Conservation (phyloP, 2,113 vertebrate genomes). For the Otus sunia region DNA sequence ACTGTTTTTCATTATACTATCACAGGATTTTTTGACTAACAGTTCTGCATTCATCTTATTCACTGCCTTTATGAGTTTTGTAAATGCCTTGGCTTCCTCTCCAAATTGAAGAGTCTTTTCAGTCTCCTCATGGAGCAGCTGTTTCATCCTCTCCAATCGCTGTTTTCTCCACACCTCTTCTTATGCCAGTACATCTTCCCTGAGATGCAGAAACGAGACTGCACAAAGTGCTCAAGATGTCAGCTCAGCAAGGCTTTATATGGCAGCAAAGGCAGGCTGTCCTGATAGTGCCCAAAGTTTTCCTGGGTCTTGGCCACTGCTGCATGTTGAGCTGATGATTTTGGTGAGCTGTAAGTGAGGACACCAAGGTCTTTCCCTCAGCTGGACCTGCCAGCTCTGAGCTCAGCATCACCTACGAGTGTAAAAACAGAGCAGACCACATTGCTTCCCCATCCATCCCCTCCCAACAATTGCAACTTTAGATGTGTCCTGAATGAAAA, state of each 20-base stretch:
- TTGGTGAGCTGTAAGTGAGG: background rate
- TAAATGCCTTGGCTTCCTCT: background rate
- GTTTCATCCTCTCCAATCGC: background rate
- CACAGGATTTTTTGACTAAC: background rate
- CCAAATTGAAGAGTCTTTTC: background rate
- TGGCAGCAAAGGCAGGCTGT: background rate
- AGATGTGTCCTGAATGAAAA: background rate
- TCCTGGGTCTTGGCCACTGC: background rate
- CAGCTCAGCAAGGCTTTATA: background rate
- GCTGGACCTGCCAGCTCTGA: background rate
- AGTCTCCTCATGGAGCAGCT: background rate
- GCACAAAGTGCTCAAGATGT: background rate
- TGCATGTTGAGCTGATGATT: background rate
- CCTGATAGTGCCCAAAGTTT: background rate
- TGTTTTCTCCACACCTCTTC: background rate
- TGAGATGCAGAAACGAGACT: background rate
- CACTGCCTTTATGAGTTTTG: background rate
- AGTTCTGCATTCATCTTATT: background rate
- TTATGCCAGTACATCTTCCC: background rate
- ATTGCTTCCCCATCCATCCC: background rate
- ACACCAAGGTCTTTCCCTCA: background rate
- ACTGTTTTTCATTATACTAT: background rate
- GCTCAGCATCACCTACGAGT: background rate
- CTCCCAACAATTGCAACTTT: background rate
- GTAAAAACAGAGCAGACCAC: rapidly evolving